phyloP scores from a whole-genome alignment of 2,113 vertebrate species.

The Syngnathus scovelli region DNA sequence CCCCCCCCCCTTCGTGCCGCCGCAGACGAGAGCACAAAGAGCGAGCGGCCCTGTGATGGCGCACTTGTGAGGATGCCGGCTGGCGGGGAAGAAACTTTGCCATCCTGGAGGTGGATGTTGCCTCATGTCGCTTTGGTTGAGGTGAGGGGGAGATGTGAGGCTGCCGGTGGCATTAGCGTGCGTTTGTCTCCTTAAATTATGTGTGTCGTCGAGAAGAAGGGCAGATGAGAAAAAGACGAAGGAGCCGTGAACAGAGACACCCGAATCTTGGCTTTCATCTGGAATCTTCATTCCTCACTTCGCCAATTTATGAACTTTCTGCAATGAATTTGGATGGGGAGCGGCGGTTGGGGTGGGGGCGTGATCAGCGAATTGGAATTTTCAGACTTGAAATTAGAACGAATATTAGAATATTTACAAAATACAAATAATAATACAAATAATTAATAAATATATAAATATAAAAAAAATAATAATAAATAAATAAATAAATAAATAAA shows the following conservation, averaged over 20 bases:
- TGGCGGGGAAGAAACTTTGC: slow-evolving; percentile 58
- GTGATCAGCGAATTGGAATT: too few species aligned
- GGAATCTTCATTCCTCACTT: slow-evolving; percentile 19
- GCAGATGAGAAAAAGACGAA: slow-evolving; percentile 51
- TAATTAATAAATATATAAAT: too few species aligned
- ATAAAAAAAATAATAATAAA: too few species aligned
- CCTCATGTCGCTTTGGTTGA: slow-evolving; percentile 67
- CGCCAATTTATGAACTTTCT: slow-evolving; percentile 60
- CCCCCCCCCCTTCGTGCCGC: slow-evolving; percentile 52
- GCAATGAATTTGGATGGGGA: too few species aligned
- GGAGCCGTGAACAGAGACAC: slow-evolving; percentile 41
- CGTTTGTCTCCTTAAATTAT: slow-evolving; percentile 7
- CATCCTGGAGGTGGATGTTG: slow-evolving; percentile 67
- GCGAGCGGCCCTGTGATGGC: slow-evolving; percentile 61
- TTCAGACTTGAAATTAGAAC: too few species aligned
- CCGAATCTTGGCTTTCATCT: slow-evolving; percentile 54
- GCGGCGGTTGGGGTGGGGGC: too few species aligned
- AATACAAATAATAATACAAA: too few species aligned
- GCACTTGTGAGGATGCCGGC: slow-evolving; percentile 52
- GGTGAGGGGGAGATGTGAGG: slow-evolving; percentile 30
- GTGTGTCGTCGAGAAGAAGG: slow-evolving; percentile 41
- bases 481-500: too few species aligned
- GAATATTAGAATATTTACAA: too few species aligned
- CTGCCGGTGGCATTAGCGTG: slow-evolving; percentile 32
- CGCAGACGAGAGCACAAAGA: slow-evolving; percentile 61